Conservation (phyloP, 2,113 vertebrate genomes). For the Eubucco bourcierii region DNA sequence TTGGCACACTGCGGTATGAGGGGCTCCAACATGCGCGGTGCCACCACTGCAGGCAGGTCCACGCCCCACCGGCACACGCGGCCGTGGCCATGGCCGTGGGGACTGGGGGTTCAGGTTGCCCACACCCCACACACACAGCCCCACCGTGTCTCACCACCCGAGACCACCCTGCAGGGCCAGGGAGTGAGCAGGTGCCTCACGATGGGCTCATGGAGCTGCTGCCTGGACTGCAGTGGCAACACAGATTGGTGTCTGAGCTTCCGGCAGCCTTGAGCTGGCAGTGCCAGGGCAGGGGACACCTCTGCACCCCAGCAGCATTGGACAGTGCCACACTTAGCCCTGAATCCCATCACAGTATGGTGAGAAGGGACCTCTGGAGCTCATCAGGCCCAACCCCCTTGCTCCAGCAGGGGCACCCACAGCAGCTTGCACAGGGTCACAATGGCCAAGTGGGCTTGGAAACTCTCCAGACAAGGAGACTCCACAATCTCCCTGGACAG, state of each 20-base stretch:
- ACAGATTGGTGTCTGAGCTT: rapidly evolving
- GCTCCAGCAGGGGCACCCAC: background rate
- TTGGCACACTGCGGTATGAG: background rate
- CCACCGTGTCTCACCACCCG: background rate
- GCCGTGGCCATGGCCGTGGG: no score
- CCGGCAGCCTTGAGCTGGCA: rapidly evolving
- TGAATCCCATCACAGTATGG: background rate
- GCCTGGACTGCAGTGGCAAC: background rate
- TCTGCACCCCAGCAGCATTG: background rate
- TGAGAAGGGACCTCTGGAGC: background rate
- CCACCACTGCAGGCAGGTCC: background rate
- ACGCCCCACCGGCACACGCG: background rate
- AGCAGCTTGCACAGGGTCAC: background rate
- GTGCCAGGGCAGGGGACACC: background rate
- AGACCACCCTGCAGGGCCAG: rapidly evolving
- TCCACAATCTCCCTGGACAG: no score
- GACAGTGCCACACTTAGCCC: background rate
- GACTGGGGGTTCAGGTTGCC: background rate
- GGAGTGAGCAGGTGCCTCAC: background rate
- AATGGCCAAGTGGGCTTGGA: background rate
- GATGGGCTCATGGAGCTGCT: background rate
- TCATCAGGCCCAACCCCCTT: background rate
- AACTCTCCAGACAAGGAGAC: no score
- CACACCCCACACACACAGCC: no score
- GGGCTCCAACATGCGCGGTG: background rate